Base-by-base conservation (phyloP, 2,888 invertebrate species). In the Drosophila ezoana region DNA sequence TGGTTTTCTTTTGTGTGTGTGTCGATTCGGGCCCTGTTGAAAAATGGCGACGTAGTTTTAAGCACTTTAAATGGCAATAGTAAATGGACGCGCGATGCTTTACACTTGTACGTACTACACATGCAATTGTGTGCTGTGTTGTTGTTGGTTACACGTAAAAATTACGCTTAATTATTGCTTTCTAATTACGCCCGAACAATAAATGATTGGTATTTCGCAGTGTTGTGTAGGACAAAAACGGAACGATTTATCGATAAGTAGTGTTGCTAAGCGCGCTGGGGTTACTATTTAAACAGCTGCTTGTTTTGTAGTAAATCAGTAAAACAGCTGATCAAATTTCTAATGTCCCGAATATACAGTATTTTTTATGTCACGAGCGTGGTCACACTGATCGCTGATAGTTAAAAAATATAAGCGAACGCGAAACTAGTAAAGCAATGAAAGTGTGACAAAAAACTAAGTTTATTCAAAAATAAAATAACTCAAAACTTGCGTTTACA, bases 31-130 rank as follows among this genome's bases (percentile, higher is more conserved):
- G 65, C 72, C 53, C 62, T 66, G 66, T 68, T 67, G 75, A 86
- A 76, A 87, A 89, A 87, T 85, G 89, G 85, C 89, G 85, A 89
- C 89, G 89, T 82, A 85, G 76, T 71, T 81, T 49, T 62, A 76
- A 73, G 41, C 66, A 71, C 61, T 78, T 64, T 52, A 37, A 54
- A 69, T 60, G 64, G 70, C 47, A 49, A 51, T 62, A 51, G 33
- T 61, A 65, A 67, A 58, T 75, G 62, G 45, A 53, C 72, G 75
- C 79, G 75, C 64, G 49, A 62, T 43, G 54, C 56, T 62, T 64
- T 43, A 28, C 62, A 60, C 20, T 60, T 79, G 59, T 72, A 52
- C 65, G 66, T 62, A 64, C 45, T 74, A 45, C 63, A 65, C 58
- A 61, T 71, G 64, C 71, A 76, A 62, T 59, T 67, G 62, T 82